Base-by-base conservation (phyloP, 2,113 vertebrate genomes). In the Melanerpes aurifrons region DNA sequence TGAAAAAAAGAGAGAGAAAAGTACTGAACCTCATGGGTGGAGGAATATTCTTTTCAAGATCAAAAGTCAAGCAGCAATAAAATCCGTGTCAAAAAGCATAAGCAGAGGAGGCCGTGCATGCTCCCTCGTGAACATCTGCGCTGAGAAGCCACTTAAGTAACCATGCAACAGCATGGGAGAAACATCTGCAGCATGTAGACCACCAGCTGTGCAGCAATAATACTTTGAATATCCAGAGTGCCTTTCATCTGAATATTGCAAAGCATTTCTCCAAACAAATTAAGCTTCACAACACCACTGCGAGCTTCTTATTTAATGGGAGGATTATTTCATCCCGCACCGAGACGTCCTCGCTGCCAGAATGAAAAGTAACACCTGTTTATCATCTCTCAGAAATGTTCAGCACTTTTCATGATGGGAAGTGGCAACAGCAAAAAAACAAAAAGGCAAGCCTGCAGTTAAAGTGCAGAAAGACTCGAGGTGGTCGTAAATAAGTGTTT, bases 51-150 rank as follows among this genome's bases (percentile, higher is more conserved):
- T 96, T 77, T 84, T 72, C 73, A 81, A 96, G 87, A 97, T 97
- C 96, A 96, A 97, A 97, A 97, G 86, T 96, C 94, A 96, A 92
- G 86, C 73, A 94, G 87, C 88, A 95, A 92, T 97, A 97, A 97
- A 97, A 96, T 91, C 40, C 0, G 3, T 95, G 92, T 97, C 92
- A 95, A 91, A 96, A 97, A 95, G 56, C 79, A 86, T 37, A 84
- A 21, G 90, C 59, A 26, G 91, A 94, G 72, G 90, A 95, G 7
- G 12, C 74, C 90, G 59, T 83, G 59, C 77, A 87, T 70, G 62
- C 81, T 93, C 74, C 76, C 48, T 93, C 17, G 3, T 84, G 90
- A 95, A 93, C 92, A 96, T 96, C 92, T 96, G 94, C 68, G 54
- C 87, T 59, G 78, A 73, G 79, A 96, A 95, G 87, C 67, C 70